phyloP scores from a whole-genome alignment of 2,797 vertebrate species.

The Pangasius larnaudii region DNA sequence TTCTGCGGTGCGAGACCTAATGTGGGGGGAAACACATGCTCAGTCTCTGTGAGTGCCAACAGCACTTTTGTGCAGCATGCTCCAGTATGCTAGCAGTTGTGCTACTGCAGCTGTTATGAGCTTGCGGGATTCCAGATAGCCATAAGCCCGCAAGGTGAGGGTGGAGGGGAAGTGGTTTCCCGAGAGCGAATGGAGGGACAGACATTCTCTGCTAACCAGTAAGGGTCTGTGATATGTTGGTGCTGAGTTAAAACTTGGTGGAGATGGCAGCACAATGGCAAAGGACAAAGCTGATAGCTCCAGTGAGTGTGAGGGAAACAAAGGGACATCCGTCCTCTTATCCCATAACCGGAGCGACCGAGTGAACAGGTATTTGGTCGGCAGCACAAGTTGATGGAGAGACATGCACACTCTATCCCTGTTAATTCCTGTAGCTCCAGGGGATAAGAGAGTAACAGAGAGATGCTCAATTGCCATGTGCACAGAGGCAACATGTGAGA shows the following conservation, averaged over 20 bases:
- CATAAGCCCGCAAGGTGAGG: background rate
- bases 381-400: background rate
- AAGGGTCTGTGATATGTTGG: background rate
- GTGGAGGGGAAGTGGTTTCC: background rate
- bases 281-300: background rate
- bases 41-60: background rate
- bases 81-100: background rate
- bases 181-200: background rate
- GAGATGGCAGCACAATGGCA: background rate
- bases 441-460: background rate
- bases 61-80: background rate
- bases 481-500: too few relatives aligned
- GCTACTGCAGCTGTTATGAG: background rate
- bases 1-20: background rate
- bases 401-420: background rate
- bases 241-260: background rate
- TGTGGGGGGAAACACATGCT: background rate
- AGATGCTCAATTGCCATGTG: background rate
- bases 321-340: background rate
- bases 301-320: background rate
- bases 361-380: background rate
- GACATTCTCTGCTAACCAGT: background rate
- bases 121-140: background rate
- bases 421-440: background rate
- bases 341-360: too few relatives aligned